A percentile compares a stretch with the other conserved stretches of the same genome.
Conservation (phyloP, 2,113 vertebrate species). For the Xiphophorus maculatus region DNA sequence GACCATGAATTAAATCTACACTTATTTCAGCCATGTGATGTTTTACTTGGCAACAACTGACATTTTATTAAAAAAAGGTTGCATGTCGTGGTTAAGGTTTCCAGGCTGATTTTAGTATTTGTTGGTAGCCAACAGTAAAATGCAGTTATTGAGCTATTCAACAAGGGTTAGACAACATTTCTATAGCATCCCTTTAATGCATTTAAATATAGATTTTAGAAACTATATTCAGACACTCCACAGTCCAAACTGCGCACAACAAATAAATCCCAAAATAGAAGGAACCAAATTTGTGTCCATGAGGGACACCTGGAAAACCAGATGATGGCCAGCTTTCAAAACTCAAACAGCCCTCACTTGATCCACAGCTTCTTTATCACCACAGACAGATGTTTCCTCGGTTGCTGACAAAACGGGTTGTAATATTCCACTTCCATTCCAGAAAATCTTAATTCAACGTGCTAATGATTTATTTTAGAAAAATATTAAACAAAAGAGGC, state of each 20-base stretch:
- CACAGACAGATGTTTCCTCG: conserved; percentile 27
- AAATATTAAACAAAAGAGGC: conserved; percentile 73
- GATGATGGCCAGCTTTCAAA: conserved; percentile 23
- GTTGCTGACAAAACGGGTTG: conserved; percentile 19
- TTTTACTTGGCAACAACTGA: conserved; percentile 19
- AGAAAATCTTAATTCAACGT: conserved; percentile 62
- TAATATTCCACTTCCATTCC: conserved; percentile 35
- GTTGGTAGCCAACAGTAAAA: conserved; percentile 6
- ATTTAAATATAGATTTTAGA: conserved; percentile 4
- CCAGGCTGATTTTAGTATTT: conserved; percentile 20
- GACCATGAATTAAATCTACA: conserved; percentile 3
- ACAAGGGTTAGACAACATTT: conserved; percentile 25
- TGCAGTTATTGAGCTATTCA: conserved; percentile 13
- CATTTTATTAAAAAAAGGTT: conserved; percentile 5
- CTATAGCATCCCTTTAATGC: conserved; percentile 17
- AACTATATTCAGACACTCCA: conserved; percentile 37
- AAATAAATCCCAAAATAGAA: conserved; percentile 34
- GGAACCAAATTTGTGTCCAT: background rate
- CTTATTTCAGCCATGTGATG: conserved; percentile 5
- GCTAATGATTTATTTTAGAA: conserved; percentile 69
- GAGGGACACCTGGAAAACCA: conserved; percentile 9
- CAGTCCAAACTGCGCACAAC: conserved; percentile 35
- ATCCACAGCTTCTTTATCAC: conserved; percentile 18
- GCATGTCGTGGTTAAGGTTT: conserved; percentile 4
- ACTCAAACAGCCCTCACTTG: background rate